phyloP scores from a whole-genome alignment of 35 echinoderm and acorn worm genomes.

The Acanthaster planci region DNA sequence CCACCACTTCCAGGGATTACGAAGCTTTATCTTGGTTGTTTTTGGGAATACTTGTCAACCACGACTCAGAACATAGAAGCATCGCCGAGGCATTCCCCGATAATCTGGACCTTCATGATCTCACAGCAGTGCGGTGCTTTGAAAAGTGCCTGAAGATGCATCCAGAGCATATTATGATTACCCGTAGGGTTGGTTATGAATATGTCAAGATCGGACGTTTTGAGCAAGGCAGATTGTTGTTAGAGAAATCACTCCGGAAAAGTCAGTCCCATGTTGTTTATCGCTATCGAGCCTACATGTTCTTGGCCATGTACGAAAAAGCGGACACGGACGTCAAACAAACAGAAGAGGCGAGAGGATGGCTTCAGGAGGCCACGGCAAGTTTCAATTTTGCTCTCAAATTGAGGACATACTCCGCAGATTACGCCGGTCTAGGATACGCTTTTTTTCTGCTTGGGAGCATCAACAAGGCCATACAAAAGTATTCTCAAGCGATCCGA shows the following conservation, averaged over 20 bases:
- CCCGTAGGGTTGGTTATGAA: constrained; percentile 67
- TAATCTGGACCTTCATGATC: background rate
- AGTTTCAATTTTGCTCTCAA: constrained; percentile 47
- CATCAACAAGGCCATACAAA: constrained; percentile 24
- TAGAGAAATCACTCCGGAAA: constrained; percentile 52
- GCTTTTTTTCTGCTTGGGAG: constrained; percentile 53
- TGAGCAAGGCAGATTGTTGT: constrained; percentile 34
- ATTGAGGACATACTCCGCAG: constrained; percentile 62
- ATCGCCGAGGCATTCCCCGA: constrained; percentile 34
- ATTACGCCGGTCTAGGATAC: constrained; percentile 71
- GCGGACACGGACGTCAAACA: background rate
- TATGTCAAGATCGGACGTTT: constrained; percentile 58
- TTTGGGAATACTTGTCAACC: constrained; percentile 69
- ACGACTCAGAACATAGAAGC: constrained; percentile 45
- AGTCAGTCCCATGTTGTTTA: constrained; percentile 64
- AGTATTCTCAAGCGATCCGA: constrained; percentile 48
- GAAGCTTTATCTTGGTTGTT: constrained; percentile 69
- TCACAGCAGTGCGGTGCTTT: constrained; percentile 55
- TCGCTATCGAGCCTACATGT: constrained; percentile 64
- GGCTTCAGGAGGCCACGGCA: constrained; percentile 36
- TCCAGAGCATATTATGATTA: constrained; percentile 36
- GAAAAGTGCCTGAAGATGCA: constrained; percentile 38
- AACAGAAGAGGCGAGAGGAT: constrained; percentile 27
- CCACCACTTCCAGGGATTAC: background rate
- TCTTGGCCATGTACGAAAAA: constrained; percentile 61